Conservation (phyloP, 2,797 vertebrate genomes). For the Pteronotus mesoamericanus region DNA sequence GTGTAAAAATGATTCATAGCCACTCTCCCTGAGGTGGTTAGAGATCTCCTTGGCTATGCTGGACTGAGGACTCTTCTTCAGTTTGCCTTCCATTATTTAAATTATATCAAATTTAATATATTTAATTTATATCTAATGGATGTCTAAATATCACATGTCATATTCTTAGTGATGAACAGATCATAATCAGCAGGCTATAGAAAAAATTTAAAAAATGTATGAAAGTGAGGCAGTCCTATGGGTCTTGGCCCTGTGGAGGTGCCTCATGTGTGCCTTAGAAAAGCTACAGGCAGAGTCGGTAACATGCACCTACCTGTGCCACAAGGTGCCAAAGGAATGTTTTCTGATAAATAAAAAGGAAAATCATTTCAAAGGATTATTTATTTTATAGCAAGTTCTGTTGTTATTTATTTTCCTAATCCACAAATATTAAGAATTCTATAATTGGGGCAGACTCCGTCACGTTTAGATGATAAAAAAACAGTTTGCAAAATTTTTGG, state of each 20-base stretch:
- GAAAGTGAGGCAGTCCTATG: not conserved
- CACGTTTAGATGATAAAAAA: not conserved
- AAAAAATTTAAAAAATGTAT: not conserved
- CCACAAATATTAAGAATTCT: not conserved
- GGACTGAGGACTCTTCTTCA: not conserved
- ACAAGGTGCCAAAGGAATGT: not conserved
- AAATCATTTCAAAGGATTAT: not conserved
- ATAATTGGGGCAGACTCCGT: not conserved
- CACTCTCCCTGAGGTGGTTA: not conserved
- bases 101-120: not conserved
- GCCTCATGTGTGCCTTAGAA: not conserved
- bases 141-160: not conserved
- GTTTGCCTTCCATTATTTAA: not conserved
- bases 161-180: not conserved
- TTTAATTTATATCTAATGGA: not conserved
- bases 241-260: not conserved
- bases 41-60: not conserved
- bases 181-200: not conserved
- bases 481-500: not conserved
- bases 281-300: not conserved
- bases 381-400: not conserved
- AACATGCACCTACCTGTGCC: too few relatives aligned
- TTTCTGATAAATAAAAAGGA: not conserved
- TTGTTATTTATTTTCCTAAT: not conserved
- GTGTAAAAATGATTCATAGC: not conserved